These are phyloP conservation scores for Ctenosaura bakeri DNA, from an alignment of 2,797 vertebrate genomes.

Conservation along the genomic window DNA sequence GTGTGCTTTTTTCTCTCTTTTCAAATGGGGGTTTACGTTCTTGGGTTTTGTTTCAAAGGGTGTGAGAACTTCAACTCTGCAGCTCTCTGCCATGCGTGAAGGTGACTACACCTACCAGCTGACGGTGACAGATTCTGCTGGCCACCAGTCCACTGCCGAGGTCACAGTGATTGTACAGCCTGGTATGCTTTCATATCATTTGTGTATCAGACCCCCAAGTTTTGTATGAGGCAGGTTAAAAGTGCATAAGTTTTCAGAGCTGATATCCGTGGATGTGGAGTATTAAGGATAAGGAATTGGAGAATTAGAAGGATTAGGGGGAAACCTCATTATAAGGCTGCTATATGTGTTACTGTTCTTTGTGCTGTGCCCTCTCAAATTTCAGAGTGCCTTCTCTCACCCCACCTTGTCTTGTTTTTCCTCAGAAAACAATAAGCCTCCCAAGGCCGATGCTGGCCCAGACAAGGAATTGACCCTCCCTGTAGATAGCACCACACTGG, in stretches of 20 bases:
- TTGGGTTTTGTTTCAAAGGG: slow-evolving; percentile 80
- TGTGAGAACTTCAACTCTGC: slow-evolving; percentile 90
- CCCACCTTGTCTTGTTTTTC: slow-evolving; percentile 35
- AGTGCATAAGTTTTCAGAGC: too few species aligned
- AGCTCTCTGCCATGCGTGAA: slow-evolving; percentile 97
- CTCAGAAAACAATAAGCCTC: slow-evolving; percentile 97
- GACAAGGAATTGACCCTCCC: slow-evolving; percentile 97
- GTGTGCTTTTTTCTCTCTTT: neutral
- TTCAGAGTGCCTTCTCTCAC: neutral
- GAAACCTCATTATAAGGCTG: neutral
- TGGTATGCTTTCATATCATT: slow-evolving; percentile 81
- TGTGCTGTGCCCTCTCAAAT: neutral
- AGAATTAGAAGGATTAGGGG: too few species aligned
- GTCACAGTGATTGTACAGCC: slow-evolving; percentile 98
- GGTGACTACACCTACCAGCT: slow-evolving; percentile 98
- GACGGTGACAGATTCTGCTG: slow-evolving; percentile 93
- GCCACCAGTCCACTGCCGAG: slow-evolving; percentile 92
- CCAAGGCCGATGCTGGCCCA: slow-evolving; percentile 93
- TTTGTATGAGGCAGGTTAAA: neutral
- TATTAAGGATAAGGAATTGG: too few species aligned
- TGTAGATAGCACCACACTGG: slow-evolving; percentile 92
- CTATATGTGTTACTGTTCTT: neutral
- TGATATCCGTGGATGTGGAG: neutral
- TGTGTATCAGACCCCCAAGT: neutral
- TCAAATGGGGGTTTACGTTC: slow-evolving; percentile 8